Evolutionary conservation across 2,113 vertebrate species (phyloP).

Genomic region (Fregetta grallaria): DNA sequence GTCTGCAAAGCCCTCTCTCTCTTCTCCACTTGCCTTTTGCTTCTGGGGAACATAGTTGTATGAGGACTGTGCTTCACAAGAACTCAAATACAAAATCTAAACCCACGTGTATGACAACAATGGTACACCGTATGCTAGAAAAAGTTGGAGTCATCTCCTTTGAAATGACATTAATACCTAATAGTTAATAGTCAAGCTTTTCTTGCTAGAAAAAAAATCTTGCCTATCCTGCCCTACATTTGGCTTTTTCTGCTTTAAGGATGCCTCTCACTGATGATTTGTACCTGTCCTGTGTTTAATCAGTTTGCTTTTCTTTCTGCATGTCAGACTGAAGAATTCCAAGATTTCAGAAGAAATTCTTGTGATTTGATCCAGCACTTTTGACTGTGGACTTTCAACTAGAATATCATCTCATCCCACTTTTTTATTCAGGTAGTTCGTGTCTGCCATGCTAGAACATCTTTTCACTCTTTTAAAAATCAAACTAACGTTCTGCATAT

Average conservation of each 20-base stretch:
- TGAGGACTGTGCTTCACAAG: background rate
- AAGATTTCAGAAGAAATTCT: background rate
- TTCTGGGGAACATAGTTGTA: background rate
- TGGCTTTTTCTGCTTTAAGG: background rate
- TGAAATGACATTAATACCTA: background rate
- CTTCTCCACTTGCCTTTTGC: background rate
- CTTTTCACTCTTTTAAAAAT: background rate
- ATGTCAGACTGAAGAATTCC: background rate
- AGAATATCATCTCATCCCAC: background rate
- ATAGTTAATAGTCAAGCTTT: background rate
- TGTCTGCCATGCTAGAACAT: background rate
- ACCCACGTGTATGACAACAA: accelerated
- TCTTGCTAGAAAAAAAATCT: background rate
- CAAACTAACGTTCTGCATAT: background rate
- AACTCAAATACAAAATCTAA: no score
- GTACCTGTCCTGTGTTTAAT: background rate
- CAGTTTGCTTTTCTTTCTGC: background rate
- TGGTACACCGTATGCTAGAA: accelerated
- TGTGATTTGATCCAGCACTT: background rate
- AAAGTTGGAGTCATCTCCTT: background rate
- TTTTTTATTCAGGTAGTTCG: background rate
- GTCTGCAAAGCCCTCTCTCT: accelerated
- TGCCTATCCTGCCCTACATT: background rate
- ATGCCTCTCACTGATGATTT: background rate
- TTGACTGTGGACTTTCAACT: background rate